These are phyloP conservation scores for Rallus limicola DNA, from an alignment of 2,113 vertebrate species.

Conservation along the genomic window DNA sequence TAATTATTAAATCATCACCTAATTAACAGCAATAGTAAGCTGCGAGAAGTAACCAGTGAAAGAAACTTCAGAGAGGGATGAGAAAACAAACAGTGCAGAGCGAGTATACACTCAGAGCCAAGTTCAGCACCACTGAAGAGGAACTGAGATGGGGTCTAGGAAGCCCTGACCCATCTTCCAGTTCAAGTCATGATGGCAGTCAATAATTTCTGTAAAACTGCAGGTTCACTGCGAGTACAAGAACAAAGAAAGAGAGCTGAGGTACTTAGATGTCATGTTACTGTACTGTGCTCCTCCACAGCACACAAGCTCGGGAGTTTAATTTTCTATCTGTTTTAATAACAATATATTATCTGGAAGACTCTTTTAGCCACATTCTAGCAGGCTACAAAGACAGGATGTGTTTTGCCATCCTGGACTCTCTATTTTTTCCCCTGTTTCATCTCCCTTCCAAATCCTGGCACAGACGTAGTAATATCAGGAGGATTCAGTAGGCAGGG, in stretches of 20 bases:
- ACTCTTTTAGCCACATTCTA: background rate
- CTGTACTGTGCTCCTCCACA: background rate
- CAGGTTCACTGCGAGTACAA: background rate
- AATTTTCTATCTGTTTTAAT: background rate
- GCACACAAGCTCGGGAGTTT: background rate
- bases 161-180: background rate
- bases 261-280: background rate
- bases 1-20: constrained; percentile 22
- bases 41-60: background rate
- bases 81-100: background rate
- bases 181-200: background rate
- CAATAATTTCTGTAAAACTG: background rate
- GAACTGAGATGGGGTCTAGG: fast-evolving
- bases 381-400: background rate
- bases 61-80: background rate
- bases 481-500: background rate
- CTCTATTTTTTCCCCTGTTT: background rate
- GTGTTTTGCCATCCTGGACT: background rate
- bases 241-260: background rate
- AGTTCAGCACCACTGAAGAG: background rate
- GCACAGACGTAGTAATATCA: background rate
- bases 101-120: background rate
- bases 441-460: background rate
- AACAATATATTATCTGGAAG: background rate
- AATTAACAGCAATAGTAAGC: constrained; percentile 31